These are phyloP conservation scores for Mugil cephalus DNA, from an alignment of 2,113 vertebrate genomes.

Conservation along the genomic window DNA sequence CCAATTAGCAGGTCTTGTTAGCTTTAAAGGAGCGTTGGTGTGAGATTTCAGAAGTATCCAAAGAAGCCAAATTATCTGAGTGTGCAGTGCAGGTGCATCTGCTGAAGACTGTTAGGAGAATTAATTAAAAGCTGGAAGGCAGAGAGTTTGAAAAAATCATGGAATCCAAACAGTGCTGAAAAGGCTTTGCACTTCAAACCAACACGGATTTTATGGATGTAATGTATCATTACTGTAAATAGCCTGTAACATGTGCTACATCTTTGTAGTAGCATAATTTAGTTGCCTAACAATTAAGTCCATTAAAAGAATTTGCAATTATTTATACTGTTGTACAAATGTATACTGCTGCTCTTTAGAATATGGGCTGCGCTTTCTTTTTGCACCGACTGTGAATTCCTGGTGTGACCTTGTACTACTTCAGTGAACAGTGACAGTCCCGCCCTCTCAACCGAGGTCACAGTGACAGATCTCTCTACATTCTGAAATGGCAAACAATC, in stretches of 20 bases:
- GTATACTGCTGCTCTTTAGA: no score
- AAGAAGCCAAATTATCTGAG: not conserved
- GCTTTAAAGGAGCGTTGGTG: not conserved
- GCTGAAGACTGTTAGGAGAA: not conserved
- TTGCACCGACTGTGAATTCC: no score
- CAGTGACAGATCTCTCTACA: constrained; percentile 4
- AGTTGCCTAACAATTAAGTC: no score
- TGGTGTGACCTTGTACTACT: not conserved
- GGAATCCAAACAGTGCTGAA: not conserved
- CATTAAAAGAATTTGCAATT: not conserved
- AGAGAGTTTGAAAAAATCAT: not conserved
- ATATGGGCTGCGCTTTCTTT: no score
- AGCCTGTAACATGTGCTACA: no score
- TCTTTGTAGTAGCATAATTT: no score
- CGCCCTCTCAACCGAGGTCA: not conserved
- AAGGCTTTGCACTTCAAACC: not conserved
- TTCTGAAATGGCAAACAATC: no score
- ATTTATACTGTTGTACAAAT: not conserved
- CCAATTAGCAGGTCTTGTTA: constrained; percentile 27
- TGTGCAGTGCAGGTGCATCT: not conserved
- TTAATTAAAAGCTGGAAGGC: not conserved
- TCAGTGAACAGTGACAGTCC: constrained; percentile 4
- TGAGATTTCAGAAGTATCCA: not conserved
- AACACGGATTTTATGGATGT: not conserved
- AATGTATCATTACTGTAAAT: not conserved